These are phyloP conservation scores for Polyodon spathula DNA, from an alignment of 2,113 vertebrate species.

Conservation along the genomic window DNA sequence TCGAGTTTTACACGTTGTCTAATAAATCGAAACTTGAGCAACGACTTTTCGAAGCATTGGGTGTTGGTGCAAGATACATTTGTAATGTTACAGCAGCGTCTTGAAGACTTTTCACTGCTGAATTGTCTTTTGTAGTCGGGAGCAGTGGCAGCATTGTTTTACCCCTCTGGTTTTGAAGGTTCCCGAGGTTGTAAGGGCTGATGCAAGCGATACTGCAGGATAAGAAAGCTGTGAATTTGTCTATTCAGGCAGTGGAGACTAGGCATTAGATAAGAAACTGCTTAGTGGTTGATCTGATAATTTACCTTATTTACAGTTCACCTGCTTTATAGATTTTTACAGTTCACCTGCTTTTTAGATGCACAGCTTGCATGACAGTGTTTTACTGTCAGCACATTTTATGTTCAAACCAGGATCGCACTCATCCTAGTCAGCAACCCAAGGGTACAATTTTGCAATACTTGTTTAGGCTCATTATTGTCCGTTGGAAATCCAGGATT, in stretches of 20 bases:
- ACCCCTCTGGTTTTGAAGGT: conserved; percentile 12
- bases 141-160: conserved; percentile 17
- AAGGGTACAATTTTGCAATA: neutral
- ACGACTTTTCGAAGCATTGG: conserved; percentile 26
- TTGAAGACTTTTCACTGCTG: conserved; percentile 24
- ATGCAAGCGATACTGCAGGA: conserved; percentile 18
- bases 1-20: too few species aligned
- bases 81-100: conserved; percentile 37
- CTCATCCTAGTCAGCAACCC: neutral
- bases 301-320: neutral
- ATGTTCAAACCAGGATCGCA: conserved; percentile 22
- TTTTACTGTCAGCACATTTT: conserved; percentile 3
- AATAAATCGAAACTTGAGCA: neutral
- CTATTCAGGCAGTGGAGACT: conserved; percentile 17
- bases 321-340: neutral
- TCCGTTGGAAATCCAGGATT: too few species aligned
- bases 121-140: conserved; percentile 30
- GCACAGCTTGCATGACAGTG: neutral
- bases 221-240: conserved; percentile 22
- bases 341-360: neutral
- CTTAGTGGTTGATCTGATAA: neutral
- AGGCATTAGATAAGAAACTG: conserved; percentile 17
- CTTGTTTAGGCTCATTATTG: neutral
- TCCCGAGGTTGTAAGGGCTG: conserved; percentile 33
- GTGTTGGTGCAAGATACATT: conserved; percentile 34